phyloP scores from a whole-genome alignment of 2,113 vertebrate species.

The Connochaetes taurinus region DNA sequence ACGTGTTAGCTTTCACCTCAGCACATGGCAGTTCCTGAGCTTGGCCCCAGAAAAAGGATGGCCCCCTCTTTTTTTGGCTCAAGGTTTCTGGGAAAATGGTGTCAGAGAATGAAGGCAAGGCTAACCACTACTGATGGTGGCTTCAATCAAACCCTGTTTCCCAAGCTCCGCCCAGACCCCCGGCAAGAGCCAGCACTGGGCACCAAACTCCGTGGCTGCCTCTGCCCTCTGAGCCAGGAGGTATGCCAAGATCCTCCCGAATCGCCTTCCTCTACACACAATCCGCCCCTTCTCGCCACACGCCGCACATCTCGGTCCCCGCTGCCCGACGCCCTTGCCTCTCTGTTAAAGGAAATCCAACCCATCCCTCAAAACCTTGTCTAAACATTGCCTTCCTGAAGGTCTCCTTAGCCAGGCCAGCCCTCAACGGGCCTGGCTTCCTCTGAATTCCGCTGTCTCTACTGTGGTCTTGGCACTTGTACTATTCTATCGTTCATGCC shows the following conservation, averaged over 20 bases:
- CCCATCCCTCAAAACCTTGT: neutral
- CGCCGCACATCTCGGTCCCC: neutral
- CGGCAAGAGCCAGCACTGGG: accelerated
- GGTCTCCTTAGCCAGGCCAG: neutral
- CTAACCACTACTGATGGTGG: neutral
- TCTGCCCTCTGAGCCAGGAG: neutral
- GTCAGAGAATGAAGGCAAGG: neutral
- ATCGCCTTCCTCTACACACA: neutral
- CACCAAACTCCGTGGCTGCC: neutral
- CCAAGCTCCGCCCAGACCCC: neutral
- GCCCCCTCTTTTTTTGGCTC: neutral
- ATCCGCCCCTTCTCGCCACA: no score
- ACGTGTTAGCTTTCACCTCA: accelerated
- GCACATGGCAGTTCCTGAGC: neutral
- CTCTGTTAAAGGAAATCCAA: neutral
- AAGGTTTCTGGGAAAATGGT: neutral
- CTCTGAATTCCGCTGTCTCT: neutral
- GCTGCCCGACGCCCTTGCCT: neutral
- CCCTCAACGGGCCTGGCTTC: neutral
- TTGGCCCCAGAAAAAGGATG: accelerated
- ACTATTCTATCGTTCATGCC: neutral
- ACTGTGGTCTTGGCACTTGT: neutral
- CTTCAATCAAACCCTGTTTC: neutral
- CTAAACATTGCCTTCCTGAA: neutral
- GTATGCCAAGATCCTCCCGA: accelerated